These are phyloP conservation scores for Neostethus bicornis DNA, from an alignment of 2,797 vertebrate genomes.

Conservation along the genomic window DNA sequence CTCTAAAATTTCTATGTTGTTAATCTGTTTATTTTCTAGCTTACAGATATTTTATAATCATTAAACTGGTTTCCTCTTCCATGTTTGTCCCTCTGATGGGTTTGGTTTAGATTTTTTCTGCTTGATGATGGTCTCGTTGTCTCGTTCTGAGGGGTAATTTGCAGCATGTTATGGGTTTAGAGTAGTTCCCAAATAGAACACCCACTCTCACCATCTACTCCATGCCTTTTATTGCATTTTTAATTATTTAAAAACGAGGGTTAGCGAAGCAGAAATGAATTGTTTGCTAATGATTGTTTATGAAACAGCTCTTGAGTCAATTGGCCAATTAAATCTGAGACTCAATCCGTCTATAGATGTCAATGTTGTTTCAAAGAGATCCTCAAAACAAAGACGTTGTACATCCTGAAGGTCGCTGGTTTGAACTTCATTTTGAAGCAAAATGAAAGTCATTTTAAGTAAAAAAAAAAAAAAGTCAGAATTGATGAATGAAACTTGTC, in stretches of 20 bases:
- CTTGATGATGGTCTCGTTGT: background rate
- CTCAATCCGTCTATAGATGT: background rate
- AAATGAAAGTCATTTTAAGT: no score
- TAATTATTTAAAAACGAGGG: background rate
- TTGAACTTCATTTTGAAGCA: no score
- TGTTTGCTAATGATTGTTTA: no score
- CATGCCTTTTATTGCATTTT: background rate
- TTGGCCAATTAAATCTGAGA: background rate
- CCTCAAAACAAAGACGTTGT: no score
- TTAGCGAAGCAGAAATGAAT: no score
- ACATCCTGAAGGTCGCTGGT: no score
- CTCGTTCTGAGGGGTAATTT: background rate
- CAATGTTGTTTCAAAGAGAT: no score
- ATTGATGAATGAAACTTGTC: slow-evolving; percentile 8
- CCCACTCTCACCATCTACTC: background rate
- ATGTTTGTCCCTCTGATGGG: background rate
- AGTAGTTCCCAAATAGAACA: background rate
- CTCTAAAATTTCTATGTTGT: no score
- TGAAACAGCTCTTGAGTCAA: background rate
- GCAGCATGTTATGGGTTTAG: background rate
- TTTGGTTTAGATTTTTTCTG: background rate
- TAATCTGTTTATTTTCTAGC: no score
- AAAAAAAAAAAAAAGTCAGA: no score
- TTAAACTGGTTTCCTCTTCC: background rate
- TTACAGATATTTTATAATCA: no score